Evolutionary conservation across 2,113 vertebrate species (phyloP).

Genomic region (Oriolus oriolus): DNA sequence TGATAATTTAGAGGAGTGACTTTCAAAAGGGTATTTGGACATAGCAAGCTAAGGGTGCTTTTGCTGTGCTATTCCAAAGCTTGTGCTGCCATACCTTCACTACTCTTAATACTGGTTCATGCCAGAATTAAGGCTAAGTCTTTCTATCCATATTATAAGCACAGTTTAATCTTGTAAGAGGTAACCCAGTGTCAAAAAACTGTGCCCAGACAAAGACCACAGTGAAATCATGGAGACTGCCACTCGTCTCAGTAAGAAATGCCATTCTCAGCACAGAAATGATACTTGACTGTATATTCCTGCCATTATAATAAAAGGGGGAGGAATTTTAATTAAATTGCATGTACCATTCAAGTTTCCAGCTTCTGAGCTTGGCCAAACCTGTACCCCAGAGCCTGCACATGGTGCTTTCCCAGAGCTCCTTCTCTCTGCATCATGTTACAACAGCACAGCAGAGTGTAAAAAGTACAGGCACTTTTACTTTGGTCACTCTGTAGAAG

Average conservation of each 20-base stretch:
- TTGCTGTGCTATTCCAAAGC: neutral
- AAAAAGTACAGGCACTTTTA: neutral
- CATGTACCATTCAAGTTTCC: neutral
- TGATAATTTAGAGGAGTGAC: neutral
- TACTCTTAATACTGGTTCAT: neutral
- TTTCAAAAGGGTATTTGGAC: neutral
- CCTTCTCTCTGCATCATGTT: neutral
- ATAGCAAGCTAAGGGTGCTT: neutral
- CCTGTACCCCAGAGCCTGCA: neutral
- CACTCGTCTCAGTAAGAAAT: neutral
- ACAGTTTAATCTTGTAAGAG: neutral
- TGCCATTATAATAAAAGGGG: neutral
- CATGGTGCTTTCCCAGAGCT: rapidly evolving
- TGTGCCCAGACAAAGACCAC: neutral
- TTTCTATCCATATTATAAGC: neutral
- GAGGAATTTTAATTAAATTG: neutral
- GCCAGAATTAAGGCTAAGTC: neutral
- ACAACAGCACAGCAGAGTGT: neutral
- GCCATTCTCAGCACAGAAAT: neutral
- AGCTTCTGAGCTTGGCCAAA: neutral
- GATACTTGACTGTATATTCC: neutral
- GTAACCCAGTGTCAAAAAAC: neutral
- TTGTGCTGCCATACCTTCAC: neutral
- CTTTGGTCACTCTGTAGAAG: neutral
- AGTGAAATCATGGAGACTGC: neutral